phyloP scores from a whole-genome alignment of 2,797 vertebrate species.

The Chromobotia macracanthus region DNA sequence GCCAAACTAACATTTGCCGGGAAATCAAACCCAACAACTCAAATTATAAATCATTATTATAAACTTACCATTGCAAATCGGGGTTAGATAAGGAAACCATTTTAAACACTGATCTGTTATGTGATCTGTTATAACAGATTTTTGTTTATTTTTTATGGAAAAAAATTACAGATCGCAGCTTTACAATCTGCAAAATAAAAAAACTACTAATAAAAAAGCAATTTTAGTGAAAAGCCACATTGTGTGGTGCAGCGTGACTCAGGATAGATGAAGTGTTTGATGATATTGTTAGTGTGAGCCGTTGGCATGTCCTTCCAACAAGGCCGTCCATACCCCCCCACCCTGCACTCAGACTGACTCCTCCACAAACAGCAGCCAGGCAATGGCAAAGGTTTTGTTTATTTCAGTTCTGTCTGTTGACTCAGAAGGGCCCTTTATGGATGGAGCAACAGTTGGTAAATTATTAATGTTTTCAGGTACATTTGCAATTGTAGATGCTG shows the following conservation, averaged over 20 bases:
- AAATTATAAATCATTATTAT: no score
- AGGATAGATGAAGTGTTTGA: constrained; percentile 34
- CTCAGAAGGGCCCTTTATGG: constrained; percentile 80
- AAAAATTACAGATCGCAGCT: no score
- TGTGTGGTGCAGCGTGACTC: neutral
- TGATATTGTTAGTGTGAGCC: constrained; percentile 19
- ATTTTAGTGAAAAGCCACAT: neutral
- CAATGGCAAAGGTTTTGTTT: constrained; percentile 98
- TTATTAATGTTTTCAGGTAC: constrained; percentile 79
- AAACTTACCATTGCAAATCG: no score
- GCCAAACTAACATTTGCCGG: no score
- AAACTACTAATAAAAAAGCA: no score
- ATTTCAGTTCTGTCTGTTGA: constrained; percentile 91
- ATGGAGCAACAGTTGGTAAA: constrained; percentile 87
- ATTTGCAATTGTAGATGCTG: constrained; percentile 48
- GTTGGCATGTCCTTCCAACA: constrained; percentile 51
- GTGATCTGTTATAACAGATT: no score
- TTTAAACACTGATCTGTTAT: no score
- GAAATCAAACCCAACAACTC: no score
- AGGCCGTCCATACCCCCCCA: constrained; percentile 58
- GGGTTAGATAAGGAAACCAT: no score
- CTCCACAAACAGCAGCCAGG: constrained; percentile 71
- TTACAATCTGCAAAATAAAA: no score
- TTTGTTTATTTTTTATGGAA: no score
- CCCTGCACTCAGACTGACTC: constrained; percentile 62